phyloP scores from a whole-genome alignment of 2,888 invertebrate species.

The Lacanobia wlatinum region DNA sequence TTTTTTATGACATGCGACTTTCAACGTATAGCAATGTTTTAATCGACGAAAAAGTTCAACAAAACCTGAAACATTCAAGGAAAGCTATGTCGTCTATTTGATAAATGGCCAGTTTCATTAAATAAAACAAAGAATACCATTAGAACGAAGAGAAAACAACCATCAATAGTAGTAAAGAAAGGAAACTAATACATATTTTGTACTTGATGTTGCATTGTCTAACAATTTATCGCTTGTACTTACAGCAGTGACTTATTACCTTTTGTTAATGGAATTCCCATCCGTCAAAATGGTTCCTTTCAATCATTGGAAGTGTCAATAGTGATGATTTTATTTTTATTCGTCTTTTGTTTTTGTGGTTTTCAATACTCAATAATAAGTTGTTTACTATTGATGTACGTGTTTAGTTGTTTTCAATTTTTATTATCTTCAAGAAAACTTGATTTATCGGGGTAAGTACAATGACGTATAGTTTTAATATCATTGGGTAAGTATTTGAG shows the following conservation, averaged over 20 bases:
- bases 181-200: conserved; percentile 13
- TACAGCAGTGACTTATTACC: conserved; percentile 18
- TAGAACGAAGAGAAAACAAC: conserved; percentile 20
- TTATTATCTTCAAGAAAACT: background rate
- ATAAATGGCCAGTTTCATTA: background rate
- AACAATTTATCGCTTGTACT: background rate
- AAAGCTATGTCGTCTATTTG: background rate
- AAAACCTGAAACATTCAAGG: background rate
- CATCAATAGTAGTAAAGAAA: background rate
- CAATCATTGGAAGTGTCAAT: conserved; percentile 21
- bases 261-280: conserved; percentile 24
- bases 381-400: background rate
- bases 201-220: conserved; percentile 37
- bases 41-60: background rate
- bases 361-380: background rate
- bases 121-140: background rate
- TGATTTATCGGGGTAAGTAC: background rate
- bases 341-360: conserved; percentile 16
- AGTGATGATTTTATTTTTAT: conserved; percentile 16
- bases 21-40: background rate
- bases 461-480: too few species aligned
- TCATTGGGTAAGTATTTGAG: background rate
- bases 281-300: conserved; percentile 3
- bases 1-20: background rate
- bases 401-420: background rate